A percentile compares a stretch with the other conserved stretches of the same genome.
These are phyloP conservation scores for Callaeas wilsoni DNA, from an alignment of 2,113 vertebrate genomes.

Conservation along the genomic window DNA sequence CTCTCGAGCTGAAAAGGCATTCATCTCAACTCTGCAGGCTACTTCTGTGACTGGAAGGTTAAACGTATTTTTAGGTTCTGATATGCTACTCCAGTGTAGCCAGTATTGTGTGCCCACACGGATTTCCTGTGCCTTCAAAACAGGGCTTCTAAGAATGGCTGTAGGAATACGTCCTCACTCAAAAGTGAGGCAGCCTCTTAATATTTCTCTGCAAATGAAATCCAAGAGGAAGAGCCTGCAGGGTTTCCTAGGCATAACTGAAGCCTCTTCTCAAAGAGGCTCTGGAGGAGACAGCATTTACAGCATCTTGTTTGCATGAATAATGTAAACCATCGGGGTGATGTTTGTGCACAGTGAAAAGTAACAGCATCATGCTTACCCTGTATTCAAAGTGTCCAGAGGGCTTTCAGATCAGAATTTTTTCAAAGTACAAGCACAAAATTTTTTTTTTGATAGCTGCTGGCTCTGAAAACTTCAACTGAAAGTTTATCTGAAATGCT, in stretches of 20 bases:
- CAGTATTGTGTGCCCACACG: not conserved
- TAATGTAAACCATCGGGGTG: constrained; percentile 9
- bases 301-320: constrained; percentile 40
- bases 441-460: not conserved
- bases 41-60: not conserved
- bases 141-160: not conserved
- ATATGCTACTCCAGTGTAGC: not conserved
- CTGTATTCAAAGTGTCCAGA: not conserved
- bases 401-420: not conserved
- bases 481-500: not conserved
- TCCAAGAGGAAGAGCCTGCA: not conserved
- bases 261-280: not conserved
- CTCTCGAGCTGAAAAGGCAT: not conserved
- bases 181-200: not conserved
- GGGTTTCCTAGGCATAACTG: not conserved
- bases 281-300: constrained; percentile 23
- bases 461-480: not conserved
- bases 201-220: not conserved
- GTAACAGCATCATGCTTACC: not conserved
- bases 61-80: not conserved
- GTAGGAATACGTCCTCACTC: not conserved
- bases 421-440: not conserved
- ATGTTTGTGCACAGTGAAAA: not conserved
- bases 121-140: not conserved
- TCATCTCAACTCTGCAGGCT: not conserved